Percentiles rank a stretch among this genome's conserved stretches.
Conservation (phyloP, 2,888 invertebrate genomes). For the Euzetes globulus region DNA sequence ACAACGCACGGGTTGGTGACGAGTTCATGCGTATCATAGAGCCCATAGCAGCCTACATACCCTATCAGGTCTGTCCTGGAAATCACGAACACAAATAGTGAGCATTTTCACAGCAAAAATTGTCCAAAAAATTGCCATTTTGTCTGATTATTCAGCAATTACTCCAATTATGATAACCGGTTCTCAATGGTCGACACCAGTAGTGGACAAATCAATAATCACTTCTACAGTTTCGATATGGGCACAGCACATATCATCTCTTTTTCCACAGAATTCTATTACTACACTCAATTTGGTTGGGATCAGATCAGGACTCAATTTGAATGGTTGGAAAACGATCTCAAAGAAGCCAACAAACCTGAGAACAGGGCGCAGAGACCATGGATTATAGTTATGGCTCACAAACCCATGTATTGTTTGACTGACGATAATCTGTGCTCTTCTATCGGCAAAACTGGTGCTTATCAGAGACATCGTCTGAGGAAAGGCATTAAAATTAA, state of each 20-base stretch:
- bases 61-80: constrained; percentile 77
- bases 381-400: constrained; percentile 76
- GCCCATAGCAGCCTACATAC: constrained; percentile 76
- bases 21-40: constrained; percentile 87
- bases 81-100: constrained; percentile 65
- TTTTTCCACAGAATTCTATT: constrained; percentile 88
- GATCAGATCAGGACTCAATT: constrained; percentile 70
- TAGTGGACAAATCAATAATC: constrained; percentile 43
- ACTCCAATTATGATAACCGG: constrained; percentile 82
- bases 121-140: constrained; percentile 25
- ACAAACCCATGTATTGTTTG: constrained; percentile 86
- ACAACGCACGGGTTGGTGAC: constrained; percentile 58
- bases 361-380: constrained; percentile 65
- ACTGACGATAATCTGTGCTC: too few species aligned
- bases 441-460: too few species aligned
- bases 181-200: constrained; percentile 76
- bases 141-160: constrained; percentile 83
- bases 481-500: too few species aligned
- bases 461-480: too few species aligned
- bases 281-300: constrained; percentile 61
- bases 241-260: constrained; percentile 86
- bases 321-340: constrained; percentile 76
- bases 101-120: neutral
- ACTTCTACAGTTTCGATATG: constrained; percentile 74
- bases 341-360: constrained; percentile 63